Conservation (phyloP, 2,797 vertebrate species). For the Lepilemur ruficaudatus region DNA sequence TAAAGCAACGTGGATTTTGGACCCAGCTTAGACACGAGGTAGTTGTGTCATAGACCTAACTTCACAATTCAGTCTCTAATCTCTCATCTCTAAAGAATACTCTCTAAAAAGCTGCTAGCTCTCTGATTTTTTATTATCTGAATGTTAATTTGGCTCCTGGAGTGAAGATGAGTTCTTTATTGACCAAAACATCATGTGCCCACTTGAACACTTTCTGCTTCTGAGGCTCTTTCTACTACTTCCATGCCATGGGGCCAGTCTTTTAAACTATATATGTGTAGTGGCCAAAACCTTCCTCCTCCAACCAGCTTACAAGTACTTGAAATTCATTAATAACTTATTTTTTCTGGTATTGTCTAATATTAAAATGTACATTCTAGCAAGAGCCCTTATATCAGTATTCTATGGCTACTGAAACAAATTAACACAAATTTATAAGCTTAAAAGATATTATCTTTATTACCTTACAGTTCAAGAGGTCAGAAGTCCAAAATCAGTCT, state of each 20-base stretch:
- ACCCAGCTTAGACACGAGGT: background rate
- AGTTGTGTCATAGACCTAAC: background rate
- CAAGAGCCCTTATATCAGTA: background rate
- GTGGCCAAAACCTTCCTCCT: background rate
- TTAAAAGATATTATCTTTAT: background rate
- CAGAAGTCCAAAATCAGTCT: background rate
- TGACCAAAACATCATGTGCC: background rate
- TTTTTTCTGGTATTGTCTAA: background rate
- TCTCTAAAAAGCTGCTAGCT: background rate
- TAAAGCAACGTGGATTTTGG: background rate
- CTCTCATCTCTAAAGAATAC: background rate
- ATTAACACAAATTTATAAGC: background rate
- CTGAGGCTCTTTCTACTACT: background rate
- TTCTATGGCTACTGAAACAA: background rate
- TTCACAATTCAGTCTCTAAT: background rate
- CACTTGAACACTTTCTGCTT: background rate
- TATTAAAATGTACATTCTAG: background rate
- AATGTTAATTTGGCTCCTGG: background rate
- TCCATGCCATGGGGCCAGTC: background rate
- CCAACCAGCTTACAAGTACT: background rate
- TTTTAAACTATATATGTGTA: background rate
- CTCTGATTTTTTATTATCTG: background rate
- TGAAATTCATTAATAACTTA: constrained; percentile 27
- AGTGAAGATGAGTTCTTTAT: background rate
- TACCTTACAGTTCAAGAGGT: background rate